Percentiles rank a stretch among this genome's conserved stretches.
These are phyloP conservation scores for Scaptomyza polygonia DNA, from an alignment of 2,888 invertebrate genomes.

Conservation along the genomic window DNA sequence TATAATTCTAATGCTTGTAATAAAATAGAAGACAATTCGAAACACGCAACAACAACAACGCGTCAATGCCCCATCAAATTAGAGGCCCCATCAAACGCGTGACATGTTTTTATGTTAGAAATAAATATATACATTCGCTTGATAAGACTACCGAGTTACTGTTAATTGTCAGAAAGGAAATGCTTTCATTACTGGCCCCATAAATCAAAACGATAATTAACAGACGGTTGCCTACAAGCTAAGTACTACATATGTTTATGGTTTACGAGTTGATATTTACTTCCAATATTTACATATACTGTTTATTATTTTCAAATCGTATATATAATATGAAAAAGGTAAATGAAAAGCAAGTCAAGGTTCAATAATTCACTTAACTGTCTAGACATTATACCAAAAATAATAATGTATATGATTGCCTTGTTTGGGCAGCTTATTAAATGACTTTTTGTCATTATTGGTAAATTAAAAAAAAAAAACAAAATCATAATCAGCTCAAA, in stretches of 20 bases:
- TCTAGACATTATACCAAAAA: not conserved
- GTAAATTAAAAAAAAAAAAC: not conserved
- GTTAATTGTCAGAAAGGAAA: slow-evolving; percentile 40
- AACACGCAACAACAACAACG: slow-evolving; percentile 65
- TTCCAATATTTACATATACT: not conserved
- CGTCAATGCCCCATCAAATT: slow-evolving; percentile 70
- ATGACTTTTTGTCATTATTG: slow-evolving; percentile 4
- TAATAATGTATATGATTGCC: not conserved
- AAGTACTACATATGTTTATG: slow-evolving; percentile 31
- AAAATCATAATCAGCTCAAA: not conserved
- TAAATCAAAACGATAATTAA: slow-evolving; percentile 53
- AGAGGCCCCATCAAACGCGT: slow-evolving; percentile 53
- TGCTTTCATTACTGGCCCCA: slow-evolving; percentile 16
- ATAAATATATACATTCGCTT: not conserved
- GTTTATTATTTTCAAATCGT: not conserved
- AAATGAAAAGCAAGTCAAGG: slow-evolving; percentile 13
- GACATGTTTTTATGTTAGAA: slow-evolving; percentile 35
- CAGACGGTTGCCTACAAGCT: slow-evolving; percentile 23
- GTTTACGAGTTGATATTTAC: not conserved
- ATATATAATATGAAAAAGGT: not conserved
- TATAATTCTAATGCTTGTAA: slow-evolving; percentile 53
- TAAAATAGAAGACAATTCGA: slow-evolving; percentile 72
- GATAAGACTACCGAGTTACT: not conserved
- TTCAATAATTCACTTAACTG: slow-evolving; percentile 16
- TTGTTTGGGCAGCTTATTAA: slow-evolving; percentile 21